Evolutionary conservation across 2,888 invertebrate species (phyloP).

Genomic region (Sussaba pulchella): DNA sequence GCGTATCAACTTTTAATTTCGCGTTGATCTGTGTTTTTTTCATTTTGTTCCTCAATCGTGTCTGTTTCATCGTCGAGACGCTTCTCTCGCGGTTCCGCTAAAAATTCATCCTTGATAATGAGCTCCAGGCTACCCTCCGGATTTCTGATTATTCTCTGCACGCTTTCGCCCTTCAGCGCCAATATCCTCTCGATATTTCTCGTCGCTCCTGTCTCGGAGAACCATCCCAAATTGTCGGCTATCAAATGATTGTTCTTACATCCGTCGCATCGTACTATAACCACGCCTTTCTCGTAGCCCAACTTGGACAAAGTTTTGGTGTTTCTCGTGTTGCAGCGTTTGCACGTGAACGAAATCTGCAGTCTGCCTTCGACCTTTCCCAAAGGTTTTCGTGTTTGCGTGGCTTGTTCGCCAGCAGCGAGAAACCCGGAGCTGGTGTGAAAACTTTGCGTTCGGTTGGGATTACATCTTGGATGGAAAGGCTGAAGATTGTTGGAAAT

Average conservation of each 20-base stretch:
- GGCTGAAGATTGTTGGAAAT: neutral
- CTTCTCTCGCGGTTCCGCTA: conserved; percentile 43
- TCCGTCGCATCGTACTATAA: conserved; percentile 95
- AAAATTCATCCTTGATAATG: conserved; percentile 82
- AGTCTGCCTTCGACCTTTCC: conserved; percentile 86
- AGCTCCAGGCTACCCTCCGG: conserved; percentile 85
- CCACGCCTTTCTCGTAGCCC: conserved; percentile 95
- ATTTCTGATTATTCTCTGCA: conserved; percentile 85
- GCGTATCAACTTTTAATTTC: conserved; percentile 45
- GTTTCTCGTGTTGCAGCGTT: conserved; percentile 92
- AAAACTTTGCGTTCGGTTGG: neutral
- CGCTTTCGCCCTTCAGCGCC: conserved; percentile 94
- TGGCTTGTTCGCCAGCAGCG: neutral
- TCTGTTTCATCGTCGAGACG: neutral
- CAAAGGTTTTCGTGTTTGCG: conserved; percentile 66
- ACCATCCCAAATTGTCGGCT: conserved; percentile 98
- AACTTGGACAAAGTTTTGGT: conserved; percentile 93
- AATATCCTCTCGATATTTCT: conserved; percentile 96
- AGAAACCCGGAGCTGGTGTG: conserved; percentile 23
- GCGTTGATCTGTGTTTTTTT: neutral
- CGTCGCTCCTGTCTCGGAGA: conserved; percentile 90
- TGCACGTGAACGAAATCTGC: conserved; percentile 94
- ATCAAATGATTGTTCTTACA: conserved; percentile 97
- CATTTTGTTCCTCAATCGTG: neutral
- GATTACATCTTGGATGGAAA: conserved; percentile 15